A percentile compares a stretch with the other conserved stretches of the same genome.
Conservation (phyloP, 2,797 vertebrate species). For the Sebastolobus altivelis region DNA sequence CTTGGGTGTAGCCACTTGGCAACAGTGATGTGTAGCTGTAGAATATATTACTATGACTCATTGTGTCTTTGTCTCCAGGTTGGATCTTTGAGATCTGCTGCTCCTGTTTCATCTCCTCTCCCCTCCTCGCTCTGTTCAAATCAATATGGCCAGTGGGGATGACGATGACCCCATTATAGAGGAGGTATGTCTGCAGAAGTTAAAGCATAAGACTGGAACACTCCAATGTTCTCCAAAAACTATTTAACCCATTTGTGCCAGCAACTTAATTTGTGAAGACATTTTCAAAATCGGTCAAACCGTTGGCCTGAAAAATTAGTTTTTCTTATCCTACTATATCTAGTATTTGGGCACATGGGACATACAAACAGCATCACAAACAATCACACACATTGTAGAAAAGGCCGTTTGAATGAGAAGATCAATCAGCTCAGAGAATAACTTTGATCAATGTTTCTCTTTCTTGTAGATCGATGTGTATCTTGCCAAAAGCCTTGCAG, state of each 20-base stretch:
- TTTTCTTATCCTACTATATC: no score
- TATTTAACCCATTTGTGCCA: no score
- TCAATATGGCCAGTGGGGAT: conserved; percentile 97
- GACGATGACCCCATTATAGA: conserved; percentile 98
- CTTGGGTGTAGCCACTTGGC: conserved; percentile 1
- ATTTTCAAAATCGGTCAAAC: no score
- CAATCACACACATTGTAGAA: background rate
- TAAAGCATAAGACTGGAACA: background rate
- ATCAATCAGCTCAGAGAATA: background rate
- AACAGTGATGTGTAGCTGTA: background rate
- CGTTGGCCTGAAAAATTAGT: no score
- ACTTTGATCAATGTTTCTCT: background rate
- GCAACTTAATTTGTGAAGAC: no score
- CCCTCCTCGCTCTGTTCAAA: conserved; percentile 58
- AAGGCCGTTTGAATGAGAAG: background rate
- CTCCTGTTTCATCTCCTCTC: conserved; percentile 35
- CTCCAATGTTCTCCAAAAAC: no score
- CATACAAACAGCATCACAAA: background rate
- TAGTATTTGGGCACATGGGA: no score
- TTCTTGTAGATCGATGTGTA: conserved; percentile 93
- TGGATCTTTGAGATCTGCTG: conserved; percentile 68
- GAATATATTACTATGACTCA: background rate
- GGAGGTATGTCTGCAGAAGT: conserved; percentile 86
- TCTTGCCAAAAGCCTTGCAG: conserved; percentile 95
- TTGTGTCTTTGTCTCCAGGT: conserved; percentile 51